Conservation (phyloP, 2,113 vertebrate genomes). For the Tyrannus savana region DNA sequence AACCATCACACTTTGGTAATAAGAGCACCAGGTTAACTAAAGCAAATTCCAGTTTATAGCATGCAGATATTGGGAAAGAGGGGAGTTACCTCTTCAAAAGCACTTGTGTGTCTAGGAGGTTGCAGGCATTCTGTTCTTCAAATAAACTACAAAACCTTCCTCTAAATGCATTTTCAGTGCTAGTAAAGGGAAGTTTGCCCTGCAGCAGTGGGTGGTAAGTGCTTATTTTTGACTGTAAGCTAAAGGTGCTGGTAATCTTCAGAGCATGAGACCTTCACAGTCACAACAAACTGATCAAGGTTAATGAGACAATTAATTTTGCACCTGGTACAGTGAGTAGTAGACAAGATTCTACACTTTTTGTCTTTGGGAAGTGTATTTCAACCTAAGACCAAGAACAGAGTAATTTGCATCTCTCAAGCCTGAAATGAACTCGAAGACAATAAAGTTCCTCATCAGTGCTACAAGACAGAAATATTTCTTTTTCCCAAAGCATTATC, state of each 20-base stretch:
- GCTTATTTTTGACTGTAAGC: not conserved
- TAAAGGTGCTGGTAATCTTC: not conserved
- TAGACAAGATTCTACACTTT: not conserved
- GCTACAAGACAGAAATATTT: not conserved
- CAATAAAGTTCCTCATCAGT: not conserved
- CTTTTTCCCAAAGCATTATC: not conserved
- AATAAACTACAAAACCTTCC: not conserved
- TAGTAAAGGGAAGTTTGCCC: not conserved
- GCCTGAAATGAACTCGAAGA: not conserved
- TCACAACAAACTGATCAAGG: slow-evolving; percentile 19
- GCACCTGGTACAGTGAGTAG: not conserved
- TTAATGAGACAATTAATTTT: slow-evolving; percentile 48
- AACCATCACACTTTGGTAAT: not conserved
- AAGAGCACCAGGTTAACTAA: not conserved
- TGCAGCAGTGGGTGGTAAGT: not conserved
- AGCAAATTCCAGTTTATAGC: not conserved
- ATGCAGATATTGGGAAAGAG: not conserved
- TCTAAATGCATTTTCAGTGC: not conserved
- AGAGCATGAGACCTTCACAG: slow-evolving; percentile 21
- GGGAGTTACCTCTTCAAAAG: not conserved
- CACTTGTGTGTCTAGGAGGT: not conserved
- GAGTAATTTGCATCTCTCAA: not conserved
- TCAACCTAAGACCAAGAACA: not conserved
- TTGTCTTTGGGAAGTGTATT: not conserved
- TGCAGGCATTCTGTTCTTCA: not conserved